phyloP scores from a whole-genome alignment of 2,113 vertebrate genomes.

The Epinephelus lanceolatus region DNA sequence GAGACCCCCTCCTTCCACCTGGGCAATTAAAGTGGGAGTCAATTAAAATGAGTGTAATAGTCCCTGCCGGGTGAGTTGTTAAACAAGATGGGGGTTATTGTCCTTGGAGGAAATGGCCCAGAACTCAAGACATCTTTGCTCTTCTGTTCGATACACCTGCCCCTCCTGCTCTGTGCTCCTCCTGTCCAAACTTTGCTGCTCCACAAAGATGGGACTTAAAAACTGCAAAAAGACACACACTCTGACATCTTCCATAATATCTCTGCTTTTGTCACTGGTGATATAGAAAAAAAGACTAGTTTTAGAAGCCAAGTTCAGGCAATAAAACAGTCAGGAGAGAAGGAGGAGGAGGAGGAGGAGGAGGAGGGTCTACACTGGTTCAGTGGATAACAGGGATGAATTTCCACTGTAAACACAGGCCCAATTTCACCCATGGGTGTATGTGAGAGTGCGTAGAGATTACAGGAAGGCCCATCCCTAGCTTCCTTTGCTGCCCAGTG shows the following conservation, averaged over 20 bases:
- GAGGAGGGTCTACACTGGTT: constrained; percentile 7
- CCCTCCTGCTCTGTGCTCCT: constrained; percentile 49
- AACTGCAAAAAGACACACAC: not conserved
- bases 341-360: not conserved
- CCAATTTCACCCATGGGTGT: constrained; percentile 12
- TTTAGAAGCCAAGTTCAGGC: constrained; percentile 11
- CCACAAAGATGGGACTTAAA: constrained; percentile 16
- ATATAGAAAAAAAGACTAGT: not conserved
- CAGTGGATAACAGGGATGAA: constrained; percentile 19
- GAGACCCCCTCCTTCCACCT: constrained; percentile 82
- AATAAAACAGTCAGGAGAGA: not conserved
- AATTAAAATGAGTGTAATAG: constrained; percentile 92
- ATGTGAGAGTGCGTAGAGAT: constrained; percentile 23
- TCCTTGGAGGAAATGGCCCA: constrained; percentile 89
- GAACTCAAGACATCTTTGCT: constrained; percentile 86
- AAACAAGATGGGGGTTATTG: constrained; percentile 94
- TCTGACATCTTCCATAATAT: not conserved
- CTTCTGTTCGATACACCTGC: constrained; percentile 75
- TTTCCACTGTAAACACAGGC: constrained; percentile 13
- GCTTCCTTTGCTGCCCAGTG: constrained; percentile 31
- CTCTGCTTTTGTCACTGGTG: not conserved
- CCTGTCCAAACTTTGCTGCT: constrained; percentile 46
- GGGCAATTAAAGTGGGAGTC: constrained; percentile 89
- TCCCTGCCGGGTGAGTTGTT: constrained; percentile 90
- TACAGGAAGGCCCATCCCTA: constrained; percentile 60